Percentiles rank a stretch among this genome's conserved stretches.
phyloP scores from a whole-genome alignment of 2,113 vertebrate genomes.

The Megaptera novaeangliae region DNA sequence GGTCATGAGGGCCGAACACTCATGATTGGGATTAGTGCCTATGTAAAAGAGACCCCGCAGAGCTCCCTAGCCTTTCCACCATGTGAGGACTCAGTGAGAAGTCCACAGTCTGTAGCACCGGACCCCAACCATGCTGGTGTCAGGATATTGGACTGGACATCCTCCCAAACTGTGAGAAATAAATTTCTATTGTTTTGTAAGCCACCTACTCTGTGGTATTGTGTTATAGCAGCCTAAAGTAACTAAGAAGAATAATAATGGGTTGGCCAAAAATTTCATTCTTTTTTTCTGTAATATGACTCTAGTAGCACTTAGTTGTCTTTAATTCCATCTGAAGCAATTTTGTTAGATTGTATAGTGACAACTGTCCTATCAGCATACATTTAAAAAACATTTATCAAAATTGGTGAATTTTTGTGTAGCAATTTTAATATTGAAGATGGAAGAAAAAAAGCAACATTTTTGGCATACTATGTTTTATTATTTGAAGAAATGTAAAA shows the following conservation, averaged over 20 bases:
- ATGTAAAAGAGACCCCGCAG: not conserved
- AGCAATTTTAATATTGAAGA: too few relatives aligned
- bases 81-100: not conserved
- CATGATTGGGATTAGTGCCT: not conserved
- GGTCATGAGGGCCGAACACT: not conserved
- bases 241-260: not conserved
- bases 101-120: not conserved
- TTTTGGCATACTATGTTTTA: too few relatives aligned
- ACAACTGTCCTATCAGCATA: too few relatives aligned
- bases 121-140: not conserved
- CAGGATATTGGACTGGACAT: not conserved
- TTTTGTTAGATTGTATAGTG: too few relatives aligned
- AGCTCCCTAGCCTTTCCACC: not conserved
- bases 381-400: too few relatives aligned
- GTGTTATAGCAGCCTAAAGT: not conserved
- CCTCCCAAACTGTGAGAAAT: not conserved
- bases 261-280: too few relatives aligned
- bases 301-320: too few relatives aligned
- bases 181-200: not conserved
- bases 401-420: too few relatives aligned
- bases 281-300: too few relatives aligned
- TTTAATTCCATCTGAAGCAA: too few relatives aligned
- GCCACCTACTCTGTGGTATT: not conserved
- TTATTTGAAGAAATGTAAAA: too few relatives aligned
- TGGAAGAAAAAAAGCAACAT: too few relatives aligned